phyloP scores from a whole-genome alignment of 2,888 invertebrate species.

The Clistopyga incitator region DNA sequence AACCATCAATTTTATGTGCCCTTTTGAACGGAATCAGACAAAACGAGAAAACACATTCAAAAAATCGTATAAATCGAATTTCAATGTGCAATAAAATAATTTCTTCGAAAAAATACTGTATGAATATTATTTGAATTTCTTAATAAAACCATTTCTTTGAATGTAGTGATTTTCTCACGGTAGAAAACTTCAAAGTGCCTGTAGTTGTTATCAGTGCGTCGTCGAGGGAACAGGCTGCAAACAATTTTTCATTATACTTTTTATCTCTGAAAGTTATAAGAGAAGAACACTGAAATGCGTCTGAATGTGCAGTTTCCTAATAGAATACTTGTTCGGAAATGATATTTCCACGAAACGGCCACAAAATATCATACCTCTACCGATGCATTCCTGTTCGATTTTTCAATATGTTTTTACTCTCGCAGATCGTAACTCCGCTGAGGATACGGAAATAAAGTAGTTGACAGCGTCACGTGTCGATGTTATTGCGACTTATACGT shows the following conservation, averaged over 20 bases:
- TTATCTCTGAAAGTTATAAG: not conserved
- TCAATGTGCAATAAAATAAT: no score
- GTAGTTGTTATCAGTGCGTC: not conserved
- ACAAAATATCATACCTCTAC: not conserved
- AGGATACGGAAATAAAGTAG: not conserved
- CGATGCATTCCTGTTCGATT: not conserved
- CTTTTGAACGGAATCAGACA: no score
- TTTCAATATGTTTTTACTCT: not conserved
- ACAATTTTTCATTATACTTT: not conserved
- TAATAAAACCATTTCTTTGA: no score
- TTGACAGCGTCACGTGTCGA: not conserved
- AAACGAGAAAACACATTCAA: no score
- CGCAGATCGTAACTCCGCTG: not conserved
- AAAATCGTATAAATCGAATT: no score
- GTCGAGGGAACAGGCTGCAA: not conserved
- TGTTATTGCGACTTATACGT: not conserved
- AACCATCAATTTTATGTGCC: no score
- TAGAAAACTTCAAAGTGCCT: not conserved
- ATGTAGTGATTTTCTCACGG: not conserved
- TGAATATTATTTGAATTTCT: no score
- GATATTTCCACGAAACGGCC: not conserved
- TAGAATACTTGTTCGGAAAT: not conserved
- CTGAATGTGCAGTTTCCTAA: not conserved
- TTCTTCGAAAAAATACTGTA: no score
- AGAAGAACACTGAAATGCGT: not conserved